Evolutionary conservation across 2,888 invertebrate genomes (phyloP), one percentile per base, ranked within the genome.

Genomic region (Lasioglossum malachurum): DNA sequence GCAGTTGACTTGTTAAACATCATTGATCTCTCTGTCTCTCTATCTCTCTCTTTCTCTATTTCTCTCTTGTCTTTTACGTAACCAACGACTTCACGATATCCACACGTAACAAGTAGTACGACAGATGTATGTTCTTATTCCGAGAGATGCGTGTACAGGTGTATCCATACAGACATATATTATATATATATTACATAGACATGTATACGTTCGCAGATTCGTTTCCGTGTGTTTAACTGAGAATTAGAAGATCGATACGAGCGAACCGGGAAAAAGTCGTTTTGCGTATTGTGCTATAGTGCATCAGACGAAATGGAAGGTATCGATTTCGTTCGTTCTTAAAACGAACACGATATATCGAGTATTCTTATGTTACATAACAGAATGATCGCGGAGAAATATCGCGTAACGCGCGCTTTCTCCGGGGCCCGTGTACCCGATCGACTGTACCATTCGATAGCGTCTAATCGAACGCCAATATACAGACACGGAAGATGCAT

Each of bases 301-400:
- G 41, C 7, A 71, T n/a, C 19, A 14, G n/a, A 71, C 71, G 41
- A 71, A 71, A 41, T 44, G 41, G 71, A 71, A 41, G 41, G 1
- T 71, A 69, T 69, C 69, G 69, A 69, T 69, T 69, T 35, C 23
- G 38, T 38, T 69, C 38, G 35, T 69, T 38, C 38, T 69, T 38
- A 35, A 67, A 67, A 31, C 35, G 38, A 69, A 69, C 46, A 57
- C 75, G 75, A 57, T 75, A 53, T 31, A 53, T 38, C 41, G 12
- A 38, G 38, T n/a, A 69, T 69, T 69, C 38, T 69, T 69, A 41
- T 7, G 44, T 72, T 72, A 44, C 71, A n/a, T 72, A 72, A 72
- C 27, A 2, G 71, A 72, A 72, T 41, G n/a, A 72, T 44, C 71
- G 35, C 23, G 23, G 7, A 41, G 7, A n/a, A 72, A 41, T 71